Percentiles rank a stretch among this genome's conserved stretches.
phyloP scores from a whole-genome alignment of 2,797 vertebrate genomes.

The Poecilia picta region DNA sequence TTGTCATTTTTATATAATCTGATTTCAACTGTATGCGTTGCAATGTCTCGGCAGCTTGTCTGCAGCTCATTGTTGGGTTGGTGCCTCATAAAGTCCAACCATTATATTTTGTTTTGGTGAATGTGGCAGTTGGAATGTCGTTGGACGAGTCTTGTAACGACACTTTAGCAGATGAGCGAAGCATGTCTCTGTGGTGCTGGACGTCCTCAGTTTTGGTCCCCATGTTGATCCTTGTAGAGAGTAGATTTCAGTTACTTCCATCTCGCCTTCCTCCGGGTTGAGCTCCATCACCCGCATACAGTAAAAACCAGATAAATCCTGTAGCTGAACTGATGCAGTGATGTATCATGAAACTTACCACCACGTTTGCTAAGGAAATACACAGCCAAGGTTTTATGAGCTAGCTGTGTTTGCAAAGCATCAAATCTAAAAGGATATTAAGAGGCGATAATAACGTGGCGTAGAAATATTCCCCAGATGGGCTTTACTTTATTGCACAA shows the following conservation, averaged over 20 bases:
- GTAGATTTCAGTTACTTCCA: slow-evolving; percentile 39
- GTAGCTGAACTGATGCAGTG: background rate
- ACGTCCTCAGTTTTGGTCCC: slow-evolving; percentile 11
- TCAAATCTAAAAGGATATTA: slow-evolving; percentile 1
- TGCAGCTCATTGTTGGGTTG: slow-evolving; percentile 3
- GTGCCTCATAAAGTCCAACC: slow-evolving; percentile 28
- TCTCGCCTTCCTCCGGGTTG: slow-evolving; percentile 14
- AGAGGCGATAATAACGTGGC: background rate
- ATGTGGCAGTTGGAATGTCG: background rate
- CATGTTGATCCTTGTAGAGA: slow-evolving; percentile 14
- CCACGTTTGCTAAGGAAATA: background rate
- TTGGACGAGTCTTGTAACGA: slow-evolving; percentile 11
- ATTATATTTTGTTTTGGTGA: slow-evolving; percentile 6
- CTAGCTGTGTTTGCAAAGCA: background rate
- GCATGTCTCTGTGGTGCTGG: background rate
- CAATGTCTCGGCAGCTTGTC: slow-evolving; percentile 4
- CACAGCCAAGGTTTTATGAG: background rate
- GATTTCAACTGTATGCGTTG: slow-evolving; percentile 6
- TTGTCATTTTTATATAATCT: background rate
- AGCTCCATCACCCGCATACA: background rate
- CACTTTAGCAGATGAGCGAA: slow-evolving; percentile 7
- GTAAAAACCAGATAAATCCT: background rate
- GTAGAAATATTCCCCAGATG: background rate
- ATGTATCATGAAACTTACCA: background rate
- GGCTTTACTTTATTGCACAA: background rate